Evolutionary conservation across 2,888 invertebrate species (phyloP), one percentile per base, ranked within the genome.

Genomic region (Sclerodermus sp.): DNA sequence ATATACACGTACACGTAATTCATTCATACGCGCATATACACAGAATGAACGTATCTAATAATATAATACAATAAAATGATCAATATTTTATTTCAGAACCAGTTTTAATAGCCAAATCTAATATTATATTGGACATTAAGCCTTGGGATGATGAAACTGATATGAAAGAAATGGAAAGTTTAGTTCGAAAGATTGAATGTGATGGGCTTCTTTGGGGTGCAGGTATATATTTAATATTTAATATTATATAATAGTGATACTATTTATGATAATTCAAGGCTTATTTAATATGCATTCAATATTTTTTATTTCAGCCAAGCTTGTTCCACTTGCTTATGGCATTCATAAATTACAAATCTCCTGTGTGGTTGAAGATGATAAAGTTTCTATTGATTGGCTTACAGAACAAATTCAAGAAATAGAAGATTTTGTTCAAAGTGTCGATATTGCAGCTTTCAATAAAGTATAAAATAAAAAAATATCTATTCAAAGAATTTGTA

Each of bases 151-250:
- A 95, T 80, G 94, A 95, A 78, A 96, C 96, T 32, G 91, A 97
- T 69, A 91, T 97, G 89, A 85, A 83, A 62, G 84, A 81, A 50
- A 84, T 97, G 85, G 96, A 98, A 80, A 78, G 81, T 23, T 80
- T 82, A 63, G 94, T 96, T 0, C 84, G 96, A 61, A 82, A 84
- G 60, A 88, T 98, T 60, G 74, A 75, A 53, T 84, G 84, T 58
- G 96, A 96, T 70, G 97, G 97, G 17, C 85, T 97, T 30, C 76
- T 96, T 3, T 98, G 97, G 97, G 97, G 97, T 62, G 90, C 92
- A 47, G 83, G 85, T 83, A 79, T 80, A 81, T 68, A 43, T 30
- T 5, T 40, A 30, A 30, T 40, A 31, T 12, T 8, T 23, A 41
- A 40, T 12, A 23, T 13, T 17, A n/a, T 37, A 36, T 23, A 10